These are phyloP conservation scores for Sebastes taczanowskii DNA, from an alignment of 2,797 vertebrate species.

Conservation along the genomic window DNA sequence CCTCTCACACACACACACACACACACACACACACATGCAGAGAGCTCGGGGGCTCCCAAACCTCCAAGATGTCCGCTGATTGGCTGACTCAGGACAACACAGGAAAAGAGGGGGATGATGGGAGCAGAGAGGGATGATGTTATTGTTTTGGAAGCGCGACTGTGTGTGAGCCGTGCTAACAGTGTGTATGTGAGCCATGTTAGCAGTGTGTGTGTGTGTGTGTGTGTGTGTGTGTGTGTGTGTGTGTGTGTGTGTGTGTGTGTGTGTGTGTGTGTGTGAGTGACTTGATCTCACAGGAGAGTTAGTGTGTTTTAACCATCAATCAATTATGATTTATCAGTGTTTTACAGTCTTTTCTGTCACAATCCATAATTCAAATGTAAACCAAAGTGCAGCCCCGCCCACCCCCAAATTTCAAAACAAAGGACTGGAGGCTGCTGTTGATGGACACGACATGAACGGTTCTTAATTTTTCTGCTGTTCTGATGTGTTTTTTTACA, in stretches of 20 bases:
- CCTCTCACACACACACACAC: too few species aligned
- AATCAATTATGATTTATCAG: not conserved
- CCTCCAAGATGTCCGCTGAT: constrained; percentile 21
- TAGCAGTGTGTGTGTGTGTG: not conserved
- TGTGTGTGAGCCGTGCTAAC: not conserved
- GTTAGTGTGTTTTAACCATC: not conserved
- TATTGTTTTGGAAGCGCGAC: constrained; percentile 24
- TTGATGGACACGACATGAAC: not conserved
- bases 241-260: not conserved
- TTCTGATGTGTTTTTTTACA: not conserved
- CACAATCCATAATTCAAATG: not conserved
- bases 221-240: not conserved
- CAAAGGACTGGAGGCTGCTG: not conserved
- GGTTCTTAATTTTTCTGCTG: not conserved
- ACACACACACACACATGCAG: not conserved
- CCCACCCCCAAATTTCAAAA: not conserved
- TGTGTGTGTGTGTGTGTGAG: not conserved
- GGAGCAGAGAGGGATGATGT: constrained; percentile 7
- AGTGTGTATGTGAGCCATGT: not conserved
- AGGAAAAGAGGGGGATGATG: constrained; percentile 27
- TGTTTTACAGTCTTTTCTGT: not conserved
- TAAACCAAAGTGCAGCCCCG: not conserved
- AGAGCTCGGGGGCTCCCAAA: constrained; percentile 10
- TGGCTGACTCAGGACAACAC: constrained; percentile 63
- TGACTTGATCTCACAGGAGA: not conserved